Conservation (phyloP, 2,888 invertebrate genomes). For the Nebria brevicollis region DNA sequence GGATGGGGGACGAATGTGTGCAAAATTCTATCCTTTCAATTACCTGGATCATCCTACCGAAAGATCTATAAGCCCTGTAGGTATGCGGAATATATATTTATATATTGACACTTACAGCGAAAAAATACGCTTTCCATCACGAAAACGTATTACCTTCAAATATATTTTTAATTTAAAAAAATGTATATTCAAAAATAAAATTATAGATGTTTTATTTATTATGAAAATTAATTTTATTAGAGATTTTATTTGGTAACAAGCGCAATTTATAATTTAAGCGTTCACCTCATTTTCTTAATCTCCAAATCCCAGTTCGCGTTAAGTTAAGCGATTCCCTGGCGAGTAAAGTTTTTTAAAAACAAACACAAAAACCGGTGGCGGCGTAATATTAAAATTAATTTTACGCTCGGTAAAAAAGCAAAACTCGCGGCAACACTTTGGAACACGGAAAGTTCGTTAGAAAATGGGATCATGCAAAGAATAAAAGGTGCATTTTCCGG, state of each 20-base stretch:
- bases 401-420: constrained; percentile 24
- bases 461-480: constrained; percentile 23
- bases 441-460: constrained; percentile 38
- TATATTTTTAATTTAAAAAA: neutral
- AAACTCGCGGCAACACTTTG: constrained; percentile 26
- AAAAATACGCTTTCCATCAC: neutral
- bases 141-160: neutral
- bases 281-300: neutral
- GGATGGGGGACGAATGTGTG: neutral
- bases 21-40: neutral
- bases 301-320: neutral
- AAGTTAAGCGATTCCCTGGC: neutral
- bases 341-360: neutral
- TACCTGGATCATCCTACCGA: constrained; percentile 5
- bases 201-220: no score
- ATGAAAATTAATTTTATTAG: no score
- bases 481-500: constrained; percentile 20
- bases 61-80: neutral
- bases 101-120: neutral
- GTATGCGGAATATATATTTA: neutral
- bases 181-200: no score
- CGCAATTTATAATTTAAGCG: no score
- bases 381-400: constrained; percentile 40
- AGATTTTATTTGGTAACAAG: no score
- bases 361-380: constrained; percentile 7